A percentile compares a stretch with the other conserved stretches of the same genome.
These are phyloP conservation scores for Lycorma delicatula DNA, from an alignment of 1,140 invertebrate genomes.

Conservation along the genomic window DNA sequence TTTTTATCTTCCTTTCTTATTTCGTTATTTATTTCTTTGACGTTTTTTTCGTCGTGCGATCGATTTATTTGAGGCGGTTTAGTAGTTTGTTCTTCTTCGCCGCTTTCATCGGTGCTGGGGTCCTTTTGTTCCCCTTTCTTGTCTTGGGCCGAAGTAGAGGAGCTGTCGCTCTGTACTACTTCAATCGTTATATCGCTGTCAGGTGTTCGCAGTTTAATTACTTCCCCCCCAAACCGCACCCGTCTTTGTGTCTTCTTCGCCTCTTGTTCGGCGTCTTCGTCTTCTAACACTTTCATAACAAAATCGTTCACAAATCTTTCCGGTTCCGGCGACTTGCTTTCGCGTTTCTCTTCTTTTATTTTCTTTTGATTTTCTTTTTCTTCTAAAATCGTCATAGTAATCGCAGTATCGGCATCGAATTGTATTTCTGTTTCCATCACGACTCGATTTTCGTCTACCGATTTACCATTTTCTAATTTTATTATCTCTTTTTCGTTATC, in stretches of 20 bases:
- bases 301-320: constrained; percentile 19
- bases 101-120: neutral
- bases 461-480: too few species aligned
- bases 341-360: constrained; percentile 24
- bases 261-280: constrained; percentile 29
- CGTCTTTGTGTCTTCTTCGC: constrained; percentile 37
- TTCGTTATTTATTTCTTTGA: constrained; percentile 1
- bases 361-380: constrained; percentile 46
- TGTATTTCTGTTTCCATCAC: constrained; percentile 73
- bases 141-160: neutral
- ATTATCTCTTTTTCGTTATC: too few species aligned
- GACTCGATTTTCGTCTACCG: constrained; percentile 39
- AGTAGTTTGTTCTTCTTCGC: neutral
- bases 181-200: constrained; percentile 54
- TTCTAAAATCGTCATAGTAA: constrained; percentile 71
- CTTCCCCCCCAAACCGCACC: constrained; percentile 73
- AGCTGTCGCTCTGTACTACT: constrained; percentile 3
- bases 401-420: constrained; percentile 62
- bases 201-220: constrained; percentile 70
- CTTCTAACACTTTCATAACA: constrained; percentile 22
- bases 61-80: neutral
- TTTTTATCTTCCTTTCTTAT: constrained; percentile 7
- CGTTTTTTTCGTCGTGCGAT: neutral
- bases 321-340: neutral
- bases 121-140: neutral